Base-by-base conservation (phyloP, 2,888 invertebrate genomes). In the Dryadula phaetusa region DNA sequence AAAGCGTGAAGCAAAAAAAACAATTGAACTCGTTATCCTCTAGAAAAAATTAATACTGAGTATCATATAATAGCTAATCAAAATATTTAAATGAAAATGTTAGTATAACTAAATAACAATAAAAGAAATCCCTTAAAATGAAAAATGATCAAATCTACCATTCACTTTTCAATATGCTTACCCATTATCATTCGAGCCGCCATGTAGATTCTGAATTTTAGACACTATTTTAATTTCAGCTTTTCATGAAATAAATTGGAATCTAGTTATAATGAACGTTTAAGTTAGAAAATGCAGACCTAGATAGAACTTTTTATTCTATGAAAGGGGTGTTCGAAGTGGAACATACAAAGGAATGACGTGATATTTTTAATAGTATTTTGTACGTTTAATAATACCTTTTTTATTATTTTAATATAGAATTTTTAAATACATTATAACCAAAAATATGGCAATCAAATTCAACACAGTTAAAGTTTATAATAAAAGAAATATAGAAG, bases 231-330 rank as follows among this genome's bases (percentile, higher is more conserved):
- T 32, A 28, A 60, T 60, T 60, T 42, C 14, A 60, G 28, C 18
- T 25, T 44, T 60, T 28, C 44, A 56, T 16, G 16, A 25, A 22
- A 7, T 32, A 42, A 18, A 44, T 32, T 44, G 44, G 18, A 44
- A 32, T 60, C 42, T 42, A 60, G 28, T 60, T 28, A 60, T 60
- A 60, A 60, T 60, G 60, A 60, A 60, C 44, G 44, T 60, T 60
- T 60, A 28, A 44, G 44, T 60, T 44, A 60, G 42, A 44, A 58
- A 58, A 44, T 32, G 42, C 44, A 32, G 44, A 60, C 60, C 60
- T 44, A 58, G 58, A 44, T 60, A 44, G 12, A 32, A 20, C 60
- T 44, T 60, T 60, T 60, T 60, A 44, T 60, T 42, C 18, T 14
- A 10, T 32, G 28, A 44, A 44, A 44, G 28, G 28, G 44, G 28